Conservation (phyloP, 1,140 invertebrate species). For the Atta colombica region DNA sequence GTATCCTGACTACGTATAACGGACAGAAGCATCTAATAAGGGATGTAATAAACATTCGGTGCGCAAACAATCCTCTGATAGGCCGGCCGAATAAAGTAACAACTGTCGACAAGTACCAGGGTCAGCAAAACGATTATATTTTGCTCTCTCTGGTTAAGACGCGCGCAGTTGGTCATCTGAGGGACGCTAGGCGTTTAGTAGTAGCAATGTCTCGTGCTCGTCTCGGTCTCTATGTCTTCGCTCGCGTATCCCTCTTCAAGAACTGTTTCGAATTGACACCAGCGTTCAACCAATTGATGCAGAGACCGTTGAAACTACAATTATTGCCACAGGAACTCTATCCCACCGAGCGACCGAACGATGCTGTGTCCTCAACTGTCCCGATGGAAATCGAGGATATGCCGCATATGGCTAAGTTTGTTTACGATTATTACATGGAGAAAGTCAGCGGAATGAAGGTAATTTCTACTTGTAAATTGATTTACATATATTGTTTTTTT, state of each 20-base stretch:
- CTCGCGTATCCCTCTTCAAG: conserved; percentile 95
- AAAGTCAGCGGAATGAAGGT: conserved; percentile 90
- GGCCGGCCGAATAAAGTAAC: conserved; percentile 98
- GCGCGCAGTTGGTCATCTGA: conserved; percentile 97
- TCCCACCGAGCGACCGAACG: conserved; percentile 89
- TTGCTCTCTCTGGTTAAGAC: conserved; percentile 98
- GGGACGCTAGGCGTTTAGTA: conserved; percentile 98
- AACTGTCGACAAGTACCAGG: conserved; percentile 99
- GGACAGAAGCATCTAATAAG: conserved; percentile 99
- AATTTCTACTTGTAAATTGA: conserved; percentile 55
- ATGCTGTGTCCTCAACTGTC: conserved; percentile 76
- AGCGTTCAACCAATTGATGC: conserved; percentile 95
- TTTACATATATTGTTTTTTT: conserved; percentile 35
- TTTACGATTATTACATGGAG: conserved; percentile 95
- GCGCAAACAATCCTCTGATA: conserved; percentile 98
- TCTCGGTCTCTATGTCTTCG: conserved; percentile 99
- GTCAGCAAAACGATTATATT: conserved; percentile 99
- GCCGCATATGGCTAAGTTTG: conserved; percentile 97
- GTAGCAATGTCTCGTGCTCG: conserved; percentile 99
- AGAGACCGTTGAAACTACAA: conserved; percentile 92
- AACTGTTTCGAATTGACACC: conserved; percentile 99
- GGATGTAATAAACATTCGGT: conserved; percentile 97
- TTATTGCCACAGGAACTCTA: conserved; percentile 93
- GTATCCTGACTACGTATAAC: conserved; percentile 99
- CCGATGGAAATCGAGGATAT: conserved; percentile 92